These are phyloP conservation scores for Aotus griseimembra DNA, from an alignment of 2,797 vertebrate genomes.

Conservation along the genomic window DNA sequence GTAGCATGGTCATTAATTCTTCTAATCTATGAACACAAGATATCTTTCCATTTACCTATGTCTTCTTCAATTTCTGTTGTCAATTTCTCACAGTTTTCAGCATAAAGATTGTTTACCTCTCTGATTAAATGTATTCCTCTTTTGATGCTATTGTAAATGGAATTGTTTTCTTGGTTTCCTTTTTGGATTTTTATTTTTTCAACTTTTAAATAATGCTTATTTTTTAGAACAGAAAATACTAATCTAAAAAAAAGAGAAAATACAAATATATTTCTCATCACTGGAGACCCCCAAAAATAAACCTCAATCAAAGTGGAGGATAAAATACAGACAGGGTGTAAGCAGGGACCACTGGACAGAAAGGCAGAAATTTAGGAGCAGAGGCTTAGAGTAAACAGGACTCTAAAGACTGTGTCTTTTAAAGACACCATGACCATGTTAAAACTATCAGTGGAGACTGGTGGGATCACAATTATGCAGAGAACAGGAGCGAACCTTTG, in stretches of 20 bases:
- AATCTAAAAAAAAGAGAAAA: background rate
- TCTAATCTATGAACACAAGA: background rate
- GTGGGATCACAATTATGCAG: background rate
- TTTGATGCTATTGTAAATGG: background rate
- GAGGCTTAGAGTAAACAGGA: background rate
- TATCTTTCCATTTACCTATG: background rate
- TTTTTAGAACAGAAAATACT: slow-evolving; percentile 37
- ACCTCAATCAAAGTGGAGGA: background rate
- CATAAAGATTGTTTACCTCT: background rate
- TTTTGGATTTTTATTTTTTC: background rate
- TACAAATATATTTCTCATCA: background rate
- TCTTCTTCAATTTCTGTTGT: background rate
- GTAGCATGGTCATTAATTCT: background rate
- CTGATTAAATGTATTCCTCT: background rate
- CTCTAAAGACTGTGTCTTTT: background rate
- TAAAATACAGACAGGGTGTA: background rate
- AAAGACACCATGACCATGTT: background rate
- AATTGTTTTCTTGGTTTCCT: background rate
- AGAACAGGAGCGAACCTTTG: background rate
- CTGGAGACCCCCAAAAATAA: background rate
- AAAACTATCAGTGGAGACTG: background rate
- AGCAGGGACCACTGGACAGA: background rate
- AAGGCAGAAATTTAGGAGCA: background rate
- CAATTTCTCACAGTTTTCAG: background rate
- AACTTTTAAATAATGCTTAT: background rate